Evolutionary conservation across 2,888 invertebrate species (phyloP).

Genomic region (Cheilosia variabilis): DNA sequence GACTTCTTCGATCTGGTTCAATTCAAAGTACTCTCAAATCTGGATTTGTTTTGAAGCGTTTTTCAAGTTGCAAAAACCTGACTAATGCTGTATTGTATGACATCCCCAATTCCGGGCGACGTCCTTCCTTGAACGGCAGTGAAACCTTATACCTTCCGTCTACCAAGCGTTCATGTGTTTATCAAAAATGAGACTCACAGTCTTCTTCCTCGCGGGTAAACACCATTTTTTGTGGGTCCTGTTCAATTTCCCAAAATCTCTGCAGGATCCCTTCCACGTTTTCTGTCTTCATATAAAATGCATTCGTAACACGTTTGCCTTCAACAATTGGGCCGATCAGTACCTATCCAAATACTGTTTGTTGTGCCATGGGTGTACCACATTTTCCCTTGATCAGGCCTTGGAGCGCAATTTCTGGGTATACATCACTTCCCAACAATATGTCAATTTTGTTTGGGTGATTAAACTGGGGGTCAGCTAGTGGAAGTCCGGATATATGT

Average conservation of each 20-base stretch:
- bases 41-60: no score
- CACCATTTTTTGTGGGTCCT: neutral
- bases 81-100: neutral
- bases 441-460: neutral
- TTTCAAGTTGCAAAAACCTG: neutral
- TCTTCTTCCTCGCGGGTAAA: neutral
- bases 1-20: neutral
- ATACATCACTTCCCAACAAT: neutral
- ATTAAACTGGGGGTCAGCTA: no score
- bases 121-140: neutral
- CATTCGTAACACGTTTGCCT: no score
- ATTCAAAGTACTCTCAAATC: no score
- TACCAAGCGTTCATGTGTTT: neutral
- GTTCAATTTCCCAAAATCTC: neutral
- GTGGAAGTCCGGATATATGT: no score
- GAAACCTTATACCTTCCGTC: constrained; percentile 5
- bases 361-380: neutral
- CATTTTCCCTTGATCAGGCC: neutral
- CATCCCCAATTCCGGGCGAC: neutral
- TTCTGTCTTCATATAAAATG: no score
- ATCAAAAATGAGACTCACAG: neutral
- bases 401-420: neutral
- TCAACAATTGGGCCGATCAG: no score
- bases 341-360: neutral
- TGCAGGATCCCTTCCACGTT: neutral